A percentile compares a stretch with the other conserved stretches of the same genome.
These are phyloP conservation scores for Micromussa lordhowensis DNA, from an alignment of 92 coral and sea anemone species.

Conservation along the genomic window DNA sequence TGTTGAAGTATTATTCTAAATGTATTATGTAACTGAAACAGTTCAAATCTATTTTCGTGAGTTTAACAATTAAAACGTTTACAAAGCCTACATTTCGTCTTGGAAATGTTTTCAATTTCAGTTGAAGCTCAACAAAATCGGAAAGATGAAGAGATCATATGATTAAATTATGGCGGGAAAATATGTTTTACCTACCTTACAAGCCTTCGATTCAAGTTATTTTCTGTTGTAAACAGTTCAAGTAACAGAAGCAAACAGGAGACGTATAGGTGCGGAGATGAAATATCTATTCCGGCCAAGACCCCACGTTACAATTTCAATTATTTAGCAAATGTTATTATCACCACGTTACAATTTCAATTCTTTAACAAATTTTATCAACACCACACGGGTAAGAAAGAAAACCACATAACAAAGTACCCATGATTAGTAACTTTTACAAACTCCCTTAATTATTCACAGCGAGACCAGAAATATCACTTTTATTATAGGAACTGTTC, in stretches of 20 bases:
- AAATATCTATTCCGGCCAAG: not conserved
- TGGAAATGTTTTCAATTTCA: not conserved
- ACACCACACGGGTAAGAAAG: not conserved
- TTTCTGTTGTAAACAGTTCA: not conserved
- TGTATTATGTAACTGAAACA: too few relatives aligned
- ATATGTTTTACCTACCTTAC: not conserved
- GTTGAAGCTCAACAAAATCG: not conserved
- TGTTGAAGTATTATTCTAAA: too few relatives aligned
- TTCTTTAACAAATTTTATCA: not conserved
- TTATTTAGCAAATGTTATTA: not conserved
- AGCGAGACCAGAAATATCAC: not conserved
- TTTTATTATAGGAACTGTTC: not conserved
- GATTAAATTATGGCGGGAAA: not conserved
- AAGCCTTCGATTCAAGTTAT: not conserved
- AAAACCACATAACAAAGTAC: not conserved
- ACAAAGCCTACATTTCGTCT: not conserved
- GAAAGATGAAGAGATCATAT: not conserved
- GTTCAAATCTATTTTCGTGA: not conserved
- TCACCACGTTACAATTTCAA: not conserved
- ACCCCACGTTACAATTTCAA: not conserved
- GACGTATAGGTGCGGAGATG: not conserved
- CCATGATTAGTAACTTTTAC: not conserved
- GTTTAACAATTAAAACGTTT: not conserved
- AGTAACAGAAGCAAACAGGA: not conserved
- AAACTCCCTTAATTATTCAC: not conserved